A percentile compares a stretch with the other conserved stretches of the same genome.
Conservation (phyloP, 2,797 vertebrate species). For the Hyperoplus lanceolatus region DNA sequence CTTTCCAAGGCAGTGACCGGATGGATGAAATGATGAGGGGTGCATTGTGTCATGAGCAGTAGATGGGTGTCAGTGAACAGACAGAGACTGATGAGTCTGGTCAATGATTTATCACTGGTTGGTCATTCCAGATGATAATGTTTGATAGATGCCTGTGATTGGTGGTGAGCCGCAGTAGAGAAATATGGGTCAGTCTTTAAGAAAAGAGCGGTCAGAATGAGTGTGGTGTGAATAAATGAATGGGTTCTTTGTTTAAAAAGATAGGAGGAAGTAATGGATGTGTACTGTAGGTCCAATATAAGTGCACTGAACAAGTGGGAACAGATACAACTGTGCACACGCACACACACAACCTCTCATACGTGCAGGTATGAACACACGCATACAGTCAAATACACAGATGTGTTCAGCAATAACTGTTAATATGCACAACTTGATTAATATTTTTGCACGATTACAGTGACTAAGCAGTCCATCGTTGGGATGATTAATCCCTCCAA, state of each 20-base stretch:
- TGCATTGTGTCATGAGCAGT: slow-evolving; percentile 54
- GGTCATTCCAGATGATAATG: slow-evolving; percentile 43
- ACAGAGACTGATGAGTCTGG: slow-evolving; percentile 26
- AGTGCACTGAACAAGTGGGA: slow-evolving; percentile 82
- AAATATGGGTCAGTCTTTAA: slow-evolving; percentile 48
- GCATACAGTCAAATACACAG: slow-evolving; percentile 68
- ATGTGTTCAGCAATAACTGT: slow-evolving; percentile 77
- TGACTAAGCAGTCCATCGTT: slow-evolving; percentile 72
- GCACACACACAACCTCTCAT: slow-evolving; percentile 26
- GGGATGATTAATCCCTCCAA: slow-evolving; percentile 55
- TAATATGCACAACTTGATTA: slow-evolving; percentile 84
- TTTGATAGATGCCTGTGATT: slow-evolving; percentile 20
- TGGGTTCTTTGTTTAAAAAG: slow-evolving; percentile 54
- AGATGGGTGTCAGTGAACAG: slow-evolving; percentile 37
- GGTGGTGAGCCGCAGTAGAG: slow-evolving; percentile 40
- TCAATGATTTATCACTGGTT: slow-evolving; percentile 38
- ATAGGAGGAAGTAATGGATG: slow-evolving; percentile 61
- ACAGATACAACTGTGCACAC: slow-evolving; percentile 72
- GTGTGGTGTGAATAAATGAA: slow-evolving; percentile 39
- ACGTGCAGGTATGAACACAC: slow-evolving; percentile 59
- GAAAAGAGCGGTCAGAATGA: slow-evolving; percentile 40
- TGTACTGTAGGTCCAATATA: slow-evolving; percentile 82
- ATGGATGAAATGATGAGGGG: slow-evolving; percentile 46
- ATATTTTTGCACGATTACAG: slow-evolving; percentile 81
- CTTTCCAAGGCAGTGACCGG: slow-evolving; percentile 71